Base-by-base conservation (phyloP, 2,797 vertebrate genomes). In the Phoxinus dragarum region DNA sequence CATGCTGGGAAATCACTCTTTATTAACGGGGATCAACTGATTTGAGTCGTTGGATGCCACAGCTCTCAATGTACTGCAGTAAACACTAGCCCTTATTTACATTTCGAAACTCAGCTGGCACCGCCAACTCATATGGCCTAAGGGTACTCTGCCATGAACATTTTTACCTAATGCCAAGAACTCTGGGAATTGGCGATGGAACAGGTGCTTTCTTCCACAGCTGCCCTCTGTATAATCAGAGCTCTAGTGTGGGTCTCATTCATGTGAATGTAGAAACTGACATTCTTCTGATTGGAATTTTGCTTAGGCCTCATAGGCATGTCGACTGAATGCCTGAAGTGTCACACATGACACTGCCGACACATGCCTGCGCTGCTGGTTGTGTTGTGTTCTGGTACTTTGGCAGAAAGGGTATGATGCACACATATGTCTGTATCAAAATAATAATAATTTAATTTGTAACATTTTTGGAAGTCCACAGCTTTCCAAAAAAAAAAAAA, bases 1-100 rank as follows among this genome's bases (percentile, higher is more conserved):
- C 79, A 85, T 49, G 86, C 88, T 84, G 89, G 91, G 91, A 85
- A 85, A 91, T 93, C 92, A 88, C 95, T 94, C 92, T 88, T 89
- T 91, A 95, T 95, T 93, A 89, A 94, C 92, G 93, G 94, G 94
- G 96, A 96, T 97, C 95, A 96, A 94, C 92, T 93, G 95, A 97
- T 97, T 96, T 96, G 96, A 96, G 96, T 96, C 94, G 92, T 94
- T 47, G 90, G 94, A 97, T 97, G 92, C 92, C 95, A 92, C 94
- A 93, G 90, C 92, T 92, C 94, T 94, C 90, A 94, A 91, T 92
- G 73, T 96, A 92, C 91, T 94, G 92, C 94, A 85, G 90, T 94
- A 92, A 94, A 94, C 92, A 88, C 91, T 89, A 27, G 80, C 77
- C 89, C 90, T 90, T 90, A 88, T 92, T 93, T 78, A 38, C 90